These are phyloP conservation scores for Atherix ibis DNA, from an alignment of 2,888 invertebrate species.

Conservation along the genomic window DNA sequence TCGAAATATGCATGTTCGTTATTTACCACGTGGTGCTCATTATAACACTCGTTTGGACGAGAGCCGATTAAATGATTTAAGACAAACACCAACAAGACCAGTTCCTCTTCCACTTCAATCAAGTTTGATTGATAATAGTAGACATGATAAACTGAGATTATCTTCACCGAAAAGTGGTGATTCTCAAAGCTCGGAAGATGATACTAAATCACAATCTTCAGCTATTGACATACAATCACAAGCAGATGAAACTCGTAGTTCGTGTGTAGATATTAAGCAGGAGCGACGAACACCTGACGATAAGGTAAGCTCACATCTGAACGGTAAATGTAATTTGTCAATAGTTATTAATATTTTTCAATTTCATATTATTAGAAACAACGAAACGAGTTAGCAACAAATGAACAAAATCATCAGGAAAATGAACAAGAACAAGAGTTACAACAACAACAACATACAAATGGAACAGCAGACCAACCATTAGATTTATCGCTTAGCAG, in stretches of 20 bases:
- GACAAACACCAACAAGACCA: slow-evolving; percentile 51
- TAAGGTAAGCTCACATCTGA: slow-evolving; percentile 21
- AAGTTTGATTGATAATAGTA: slow-evolving; percentile 2
- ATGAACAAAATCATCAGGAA: no score
- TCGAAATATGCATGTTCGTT: background rate
- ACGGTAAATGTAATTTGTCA: background rate
- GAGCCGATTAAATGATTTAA: slow-evolving; percentile 36
- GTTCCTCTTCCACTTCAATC: slow-evolving; percentile 7
- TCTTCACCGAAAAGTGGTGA: slow-evolving; percentile 12
- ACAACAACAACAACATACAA: no score
- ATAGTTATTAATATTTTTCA: background rate
- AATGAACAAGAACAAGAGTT: no score
- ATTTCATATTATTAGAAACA: background rate
- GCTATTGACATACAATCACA: slow-evolving; percentile 34
- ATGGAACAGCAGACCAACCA: slow-evolving; percentile 49
- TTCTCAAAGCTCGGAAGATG: slow-evolving; percentile 14
- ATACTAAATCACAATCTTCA: slow-evolving; percentile 15
- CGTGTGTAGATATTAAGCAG: slow-evolving; percentile 22
- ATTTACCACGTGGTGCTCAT: background rate
- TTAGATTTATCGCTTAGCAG: slow-evolving; percentile 55
- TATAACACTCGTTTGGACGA: background rate
- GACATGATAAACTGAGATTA: background rate
- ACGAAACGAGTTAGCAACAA: no score
- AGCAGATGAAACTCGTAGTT: no score
- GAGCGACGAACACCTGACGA: slow-evolving; percentile 27